A percentile compares a stretch with the other conserved stretches of the same genome.
These are phyloP conservation scores for Tenthredo scrophulariae DNA, from an alignment of 2,888 invertebrate species.

Conservation along the genomic window DNA sequence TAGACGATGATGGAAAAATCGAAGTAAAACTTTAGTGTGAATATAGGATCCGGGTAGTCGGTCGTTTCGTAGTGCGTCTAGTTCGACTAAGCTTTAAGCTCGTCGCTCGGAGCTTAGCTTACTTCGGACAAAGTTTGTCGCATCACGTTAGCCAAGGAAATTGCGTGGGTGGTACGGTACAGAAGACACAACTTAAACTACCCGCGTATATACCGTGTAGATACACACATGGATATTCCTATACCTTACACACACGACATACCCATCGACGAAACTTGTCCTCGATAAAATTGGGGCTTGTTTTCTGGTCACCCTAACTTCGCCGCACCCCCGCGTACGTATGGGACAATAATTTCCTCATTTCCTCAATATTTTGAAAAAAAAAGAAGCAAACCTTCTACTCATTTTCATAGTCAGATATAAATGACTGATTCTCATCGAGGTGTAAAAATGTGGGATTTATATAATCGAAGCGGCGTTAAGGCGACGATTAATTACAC, in stretches of 20 bases:
- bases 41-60: conserved; percentile 3
- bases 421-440: neutral
- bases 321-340: neutral
- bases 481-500: neutral
- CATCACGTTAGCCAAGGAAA: conserved; percentile 36
- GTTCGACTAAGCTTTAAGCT: conserved; percentile 40
- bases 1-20: neutral
- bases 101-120: conserved; percentile 28
- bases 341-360: neutral
- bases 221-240: neutral
- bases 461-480: neutral
- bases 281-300: neutral
- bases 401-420: no score
- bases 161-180: conserved; percentile 22
- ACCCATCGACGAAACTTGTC: neutral
- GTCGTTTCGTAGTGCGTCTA: conserved; percentile 29
- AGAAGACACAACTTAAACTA: conserved; percentile 16
- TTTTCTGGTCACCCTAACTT: neutral
- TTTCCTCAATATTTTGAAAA: neutral
- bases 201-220: neutral
- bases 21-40: neutral
- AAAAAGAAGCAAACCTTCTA: no score
- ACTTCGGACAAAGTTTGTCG: conserved; percentile 33
- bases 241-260: neutral
- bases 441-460: neutral